Conservation (phyloP, 92 coral and sea anemone genomes). For the Umimayanthus kanabou region DNA sequence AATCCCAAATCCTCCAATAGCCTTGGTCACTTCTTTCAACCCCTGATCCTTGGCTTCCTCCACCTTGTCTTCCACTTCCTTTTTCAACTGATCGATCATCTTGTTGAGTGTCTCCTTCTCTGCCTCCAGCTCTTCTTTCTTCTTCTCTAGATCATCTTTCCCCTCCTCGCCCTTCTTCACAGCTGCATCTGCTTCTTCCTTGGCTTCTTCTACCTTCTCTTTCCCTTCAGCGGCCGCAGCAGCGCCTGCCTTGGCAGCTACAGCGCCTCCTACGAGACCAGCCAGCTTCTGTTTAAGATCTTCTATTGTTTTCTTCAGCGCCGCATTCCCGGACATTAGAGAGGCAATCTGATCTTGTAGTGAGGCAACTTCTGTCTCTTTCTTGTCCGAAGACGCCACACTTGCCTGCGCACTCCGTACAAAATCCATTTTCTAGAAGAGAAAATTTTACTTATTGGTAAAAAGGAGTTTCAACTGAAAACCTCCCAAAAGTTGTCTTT, state of each 20-base stretch:
- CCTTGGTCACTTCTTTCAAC: too few species aligned
- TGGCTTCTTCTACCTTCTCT: background rate
- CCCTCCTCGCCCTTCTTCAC: conserved; percentile 6
- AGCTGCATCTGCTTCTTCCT: background rate
- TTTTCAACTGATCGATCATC: background rate
- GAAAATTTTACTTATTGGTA: background rate
- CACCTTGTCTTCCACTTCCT: background rate
- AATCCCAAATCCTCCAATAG: too few species aligned
- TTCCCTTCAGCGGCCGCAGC: too few species aligned
- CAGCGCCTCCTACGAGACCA: background rate
- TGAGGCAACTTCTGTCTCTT: background rate
- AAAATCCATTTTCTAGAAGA: background rate
- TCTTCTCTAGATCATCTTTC: background rate
- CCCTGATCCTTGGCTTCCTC: too few species aligned
- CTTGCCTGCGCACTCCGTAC: background rate
- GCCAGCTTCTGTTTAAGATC: background rate
- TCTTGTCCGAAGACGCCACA: conserved; percentile 2
- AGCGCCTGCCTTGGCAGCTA: too few species aligned
- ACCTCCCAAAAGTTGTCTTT: background rate
- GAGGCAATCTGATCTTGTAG: background rate
- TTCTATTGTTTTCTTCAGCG: background rate
- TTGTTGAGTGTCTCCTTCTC: background rate
- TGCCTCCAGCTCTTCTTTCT: background rate
- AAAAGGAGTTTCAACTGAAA: background rate
- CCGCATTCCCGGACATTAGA: background rate